Percentiles rank a stretch among this genome's conserved stretches.
phyloP scores from a whole-genome alignment of 2,113 vertebrate species.

The Leucopsar rothschildi region DNA sequence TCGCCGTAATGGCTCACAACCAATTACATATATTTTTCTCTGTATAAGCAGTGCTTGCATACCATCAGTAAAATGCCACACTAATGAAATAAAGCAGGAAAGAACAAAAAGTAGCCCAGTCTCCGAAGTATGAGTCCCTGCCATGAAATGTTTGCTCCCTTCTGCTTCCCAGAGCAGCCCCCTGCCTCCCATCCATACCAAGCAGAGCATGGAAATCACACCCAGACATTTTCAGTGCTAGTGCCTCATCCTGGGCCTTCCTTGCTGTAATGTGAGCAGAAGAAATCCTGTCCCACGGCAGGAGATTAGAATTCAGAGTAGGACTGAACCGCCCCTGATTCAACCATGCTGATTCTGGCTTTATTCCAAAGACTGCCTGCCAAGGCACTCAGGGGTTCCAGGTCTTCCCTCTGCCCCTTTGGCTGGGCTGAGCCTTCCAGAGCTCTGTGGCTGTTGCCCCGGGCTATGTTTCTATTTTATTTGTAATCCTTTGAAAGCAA shows the following conservation, averaged over 20 bases:
- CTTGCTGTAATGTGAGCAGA: not conserved
- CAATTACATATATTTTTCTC: conserved; percentile 19
- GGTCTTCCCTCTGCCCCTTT: conserved; percentile 19
- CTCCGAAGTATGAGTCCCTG: not conserved
- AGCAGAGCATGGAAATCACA: not conserved
- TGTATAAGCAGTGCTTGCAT: not conserved
- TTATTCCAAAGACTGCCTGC: not conserved
- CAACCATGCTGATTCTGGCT: not conserved
- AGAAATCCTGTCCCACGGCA: not conserved
- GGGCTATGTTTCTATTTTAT: conserved; percentile 47
- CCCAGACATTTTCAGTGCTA: not conserved
- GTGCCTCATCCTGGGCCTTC: not conserved
- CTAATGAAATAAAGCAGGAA: not conserved
- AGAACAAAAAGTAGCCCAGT: not conserved
- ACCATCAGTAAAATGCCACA: not conserved
- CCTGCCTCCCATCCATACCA: not conserved
- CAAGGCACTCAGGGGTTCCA: not conserved
- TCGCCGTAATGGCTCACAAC: not conserved
- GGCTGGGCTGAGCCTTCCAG: not conserved
- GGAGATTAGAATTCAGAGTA: not conserved
- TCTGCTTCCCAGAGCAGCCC: not conserved
- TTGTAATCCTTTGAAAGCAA: conserved; percentile 54
- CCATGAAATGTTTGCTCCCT: not conserved
- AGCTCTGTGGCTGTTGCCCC: conserved; percentile 1
- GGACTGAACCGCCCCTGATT: not conserved